Conservation (phyloP, 2,797 vertebrate genomes). For the Argya squamiceps region DNA sequence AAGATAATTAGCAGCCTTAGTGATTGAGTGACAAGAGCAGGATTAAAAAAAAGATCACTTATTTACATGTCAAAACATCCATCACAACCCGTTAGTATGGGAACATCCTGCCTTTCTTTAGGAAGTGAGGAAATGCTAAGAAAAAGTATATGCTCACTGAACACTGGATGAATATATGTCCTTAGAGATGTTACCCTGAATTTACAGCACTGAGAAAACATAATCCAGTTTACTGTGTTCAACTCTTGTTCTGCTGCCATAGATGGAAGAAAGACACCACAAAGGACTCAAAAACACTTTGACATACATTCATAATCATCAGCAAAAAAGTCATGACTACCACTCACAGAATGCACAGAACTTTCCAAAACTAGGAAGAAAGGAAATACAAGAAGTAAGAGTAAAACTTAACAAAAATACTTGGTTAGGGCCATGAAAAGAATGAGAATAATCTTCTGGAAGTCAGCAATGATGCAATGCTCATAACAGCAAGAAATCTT, state of each 20-base stretch:
- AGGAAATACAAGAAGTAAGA: not conserved
- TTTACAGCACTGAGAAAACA: not conserved
- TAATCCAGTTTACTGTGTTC: not conserved
- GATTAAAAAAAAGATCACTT: conserved; percentile 53
- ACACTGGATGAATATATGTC: not conserved
- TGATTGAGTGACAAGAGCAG: conserved; percentile 47
- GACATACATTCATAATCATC: conserved; percentile 3
- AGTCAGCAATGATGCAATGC: not conserved
- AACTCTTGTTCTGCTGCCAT: not conserved
- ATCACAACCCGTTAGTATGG: conserved; percentile 56
- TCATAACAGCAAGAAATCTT: not conserved
- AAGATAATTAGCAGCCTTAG: conserved; percentile 46
- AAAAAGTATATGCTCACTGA: conserved; percentile 10
- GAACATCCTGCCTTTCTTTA: conserved; percentile 45
- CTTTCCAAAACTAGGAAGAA: not conserved
- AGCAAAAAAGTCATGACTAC: not conserved
- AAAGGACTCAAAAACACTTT: conserved; percentile 24
- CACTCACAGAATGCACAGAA: conserved; percentile 9
- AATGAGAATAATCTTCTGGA: not conserved
- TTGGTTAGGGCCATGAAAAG: not conserved
- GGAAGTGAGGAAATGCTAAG: conserved; percentile 48
- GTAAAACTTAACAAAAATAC: not conserved
- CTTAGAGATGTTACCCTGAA: not conserved
- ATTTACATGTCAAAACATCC: conserved; percentile 61
- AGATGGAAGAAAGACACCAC: not conserved